Conservation (phyloP, 2,113 vertebrate species). For the Burhinus oedicnemus region DNA sequence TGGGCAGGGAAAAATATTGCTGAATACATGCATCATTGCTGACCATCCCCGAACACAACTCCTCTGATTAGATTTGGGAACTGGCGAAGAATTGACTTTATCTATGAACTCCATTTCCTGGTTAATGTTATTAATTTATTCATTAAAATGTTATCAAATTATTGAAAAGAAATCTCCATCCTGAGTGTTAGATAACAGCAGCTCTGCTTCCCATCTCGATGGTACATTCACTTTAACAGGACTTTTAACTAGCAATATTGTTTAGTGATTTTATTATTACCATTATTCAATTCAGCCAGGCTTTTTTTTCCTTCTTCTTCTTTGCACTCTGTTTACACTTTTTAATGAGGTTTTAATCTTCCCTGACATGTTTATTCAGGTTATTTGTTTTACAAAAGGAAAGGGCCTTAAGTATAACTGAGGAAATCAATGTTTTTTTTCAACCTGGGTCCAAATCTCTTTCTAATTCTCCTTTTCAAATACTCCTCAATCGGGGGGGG, state of each 20-base stretch:
- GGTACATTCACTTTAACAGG: not conserved
- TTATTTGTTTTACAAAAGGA: constrained; percentile 54
- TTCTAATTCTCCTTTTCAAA: constrained; percentile 18
- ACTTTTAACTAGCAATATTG: constrained; percentile 25
- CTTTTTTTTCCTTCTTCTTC: not conserved
- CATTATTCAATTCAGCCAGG: constrained; percentile 27
- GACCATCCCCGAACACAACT: not conserved
- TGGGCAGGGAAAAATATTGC: not conserved
- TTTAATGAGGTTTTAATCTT: constrained; percentile 72
- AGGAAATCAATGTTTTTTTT: constrained; percentile 25
- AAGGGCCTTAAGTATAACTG: constrained; percentile 26
- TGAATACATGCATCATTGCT: not conserved
- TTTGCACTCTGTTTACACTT: constrained; percentile 58
- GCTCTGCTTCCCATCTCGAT: constrained; percentile 19
- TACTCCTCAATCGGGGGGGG: not conserved
- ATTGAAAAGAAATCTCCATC: constrained; percentile 44
- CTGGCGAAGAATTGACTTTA: not conserved
- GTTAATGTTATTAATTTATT: constrained; percentile 63
- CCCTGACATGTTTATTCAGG: constrained; percentile 61
- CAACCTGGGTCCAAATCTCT: not conserved
- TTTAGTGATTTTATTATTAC: constrained; percentile 51
- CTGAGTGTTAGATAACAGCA: constrained; percentile 10
- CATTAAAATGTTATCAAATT: constrained; percentile 65
- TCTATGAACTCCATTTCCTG: constrained; percentile 33
- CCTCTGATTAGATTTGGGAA: constrained; percentile 44